Evolutionary conservation across 2,797 vertebrate genomes (phyloP).

Genomic region (Leptoclinus maculatus): DNA sequence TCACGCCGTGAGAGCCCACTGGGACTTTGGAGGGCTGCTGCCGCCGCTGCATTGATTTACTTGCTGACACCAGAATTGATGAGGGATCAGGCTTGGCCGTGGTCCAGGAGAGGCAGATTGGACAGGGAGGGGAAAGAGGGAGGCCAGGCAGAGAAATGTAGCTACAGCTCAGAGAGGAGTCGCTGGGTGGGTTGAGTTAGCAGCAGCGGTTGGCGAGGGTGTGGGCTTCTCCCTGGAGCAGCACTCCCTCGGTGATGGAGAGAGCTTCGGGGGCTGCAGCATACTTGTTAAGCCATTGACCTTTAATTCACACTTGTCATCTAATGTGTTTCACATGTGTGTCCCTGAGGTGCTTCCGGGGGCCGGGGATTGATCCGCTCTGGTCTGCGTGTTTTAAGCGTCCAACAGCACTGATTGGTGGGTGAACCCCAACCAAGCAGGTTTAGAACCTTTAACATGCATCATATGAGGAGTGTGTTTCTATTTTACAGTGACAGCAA

Average conservation of each 20-base stretch:
- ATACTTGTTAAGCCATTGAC: conserved; percentile 79
- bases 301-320: conserved; percentile 80
- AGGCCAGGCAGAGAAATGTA: conserved; percentile 52
- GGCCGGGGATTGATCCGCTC: conserved; percentile 50
- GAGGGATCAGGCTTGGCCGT: conserved; percentile 78
- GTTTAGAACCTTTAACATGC: conserved; percentile 11
- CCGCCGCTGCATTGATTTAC: conserved; percentile 83
- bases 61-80: conserved; percentile 86
- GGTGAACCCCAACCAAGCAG: background rate
- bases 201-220: conserved; percentile 10
- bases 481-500: background rate
- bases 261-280: conserved; percentile 44
- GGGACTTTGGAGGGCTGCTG: conserved; percentile 71
- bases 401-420: conserved; percentile 12
- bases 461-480: conserved; percentile 19
- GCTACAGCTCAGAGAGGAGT: conserved; percentile 52
- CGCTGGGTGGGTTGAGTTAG: conserved; percentile 23
- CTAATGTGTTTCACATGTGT: conserved; percentile 68
- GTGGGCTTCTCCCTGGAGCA: conserved; percentile 61
- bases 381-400: conserved; percentile 28
- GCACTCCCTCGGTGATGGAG: conserved; percentile 45
- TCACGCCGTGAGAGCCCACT: conserved; percentile 57
- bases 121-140: conserved; percentile 36
- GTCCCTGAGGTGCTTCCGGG: conserved; percentile 52
- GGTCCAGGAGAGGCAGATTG: conserved; percentile 77